Evolutionary conservation across 1,140 invertebrate species (phyloP), one percentile per base, ranked within the genome.

Genomic region (Dreissena polymorpha): DNA sequence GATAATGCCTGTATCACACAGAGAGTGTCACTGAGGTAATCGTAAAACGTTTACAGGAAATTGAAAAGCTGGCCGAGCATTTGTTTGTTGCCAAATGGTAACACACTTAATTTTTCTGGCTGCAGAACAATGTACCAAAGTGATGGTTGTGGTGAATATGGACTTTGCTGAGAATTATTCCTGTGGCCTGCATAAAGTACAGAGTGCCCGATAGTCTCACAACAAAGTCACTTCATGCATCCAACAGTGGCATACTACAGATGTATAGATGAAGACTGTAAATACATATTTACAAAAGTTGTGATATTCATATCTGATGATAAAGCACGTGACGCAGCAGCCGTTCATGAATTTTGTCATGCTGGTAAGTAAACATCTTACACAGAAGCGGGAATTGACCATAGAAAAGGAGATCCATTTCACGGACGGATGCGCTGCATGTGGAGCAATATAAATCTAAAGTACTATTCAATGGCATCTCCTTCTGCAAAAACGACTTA

Each of bases 101-200:
- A 73, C 71, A 73, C n/a, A 13, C 14, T 23, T 53, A 73, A 57
- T 73, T 73, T 25, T 3, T 50, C 6, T 5, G 5, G 51, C n/a
- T 57, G 14, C 51, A 73, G 71, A 71, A 71, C n/a, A 71, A 71
- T 49, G 39, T 71, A n/a, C 16, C 16, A 25, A n/a, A 67, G 12
- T 67, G 12, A 10, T 67, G 16, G 64, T 23, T 13, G 51, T 87
- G 10, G 0, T 83, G 12, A 76, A 68, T 23, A 23, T 73, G 51
- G 86, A 85, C 49, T 85, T 85, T 76, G 79, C 84, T 21, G 84
- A 87, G 70, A 87, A 85, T 50, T 87, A 70, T 29, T 39, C n/a
- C 8, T 78, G 67, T 13, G 74, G 50, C 23, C 86, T 85, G 39
- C 27, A 85, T 63, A 79, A 87, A 74, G 60, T 83, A 0, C 86